These are phyloP conservation scores for Fopius arisanus DNA, from an alignment of 1,140 invertebrate species.

Conservation along the genomic window DNA sequence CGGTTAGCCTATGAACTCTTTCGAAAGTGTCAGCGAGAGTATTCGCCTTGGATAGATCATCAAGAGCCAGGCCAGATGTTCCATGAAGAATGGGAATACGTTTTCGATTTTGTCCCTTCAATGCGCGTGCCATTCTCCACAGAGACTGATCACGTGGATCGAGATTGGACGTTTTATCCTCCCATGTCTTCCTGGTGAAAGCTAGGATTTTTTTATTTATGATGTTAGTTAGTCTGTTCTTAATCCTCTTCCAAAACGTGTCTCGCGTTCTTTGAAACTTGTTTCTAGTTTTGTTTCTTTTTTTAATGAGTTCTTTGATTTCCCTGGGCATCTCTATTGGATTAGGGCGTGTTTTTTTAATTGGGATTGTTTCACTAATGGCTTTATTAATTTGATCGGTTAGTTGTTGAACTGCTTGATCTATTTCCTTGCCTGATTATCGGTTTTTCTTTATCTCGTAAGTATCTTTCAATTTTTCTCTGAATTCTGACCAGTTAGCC, in stretches of 20 bases:
- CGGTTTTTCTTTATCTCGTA: not conserved
- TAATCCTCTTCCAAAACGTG: not conserved
- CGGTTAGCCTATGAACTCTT: not conserved
- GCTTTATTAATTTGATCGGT: not conserved
- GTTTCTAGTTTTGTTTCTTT: not conserved
- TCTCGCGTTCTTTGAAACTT: not conserved
- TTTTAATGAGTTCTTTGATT: not conserved
- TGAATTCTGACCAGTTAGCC: not conserved
- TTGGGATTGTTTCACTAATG: not conserved
- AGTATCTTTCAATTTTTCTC: not conserved
- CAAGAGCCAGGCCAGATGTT: not conserved
- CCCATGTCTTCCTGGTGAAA: not conserved
- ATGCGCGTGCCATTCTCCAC: not conserved
- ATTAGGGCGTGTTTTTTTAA: not conserved
- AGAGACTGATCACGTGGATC: not conserved
- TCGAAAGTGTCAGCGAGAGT: constrained; percentile 12
- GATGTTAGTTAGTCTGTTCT: not conserved
- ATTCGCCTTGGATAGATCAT: not conserved
- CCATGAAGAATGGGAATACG: not conserved
- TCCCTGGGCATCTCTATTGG: not conserved
- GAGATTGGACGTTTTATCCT: not conserved
- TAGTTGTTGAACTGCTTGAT: not conserved
- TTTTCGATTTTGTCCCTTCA: not conserved
- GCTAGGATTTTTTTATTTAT: not conserved
- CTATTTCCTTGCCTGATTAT: not conserved